These are phyloP conservation scores for Doryteuthis pealeii DNA, from an alignment of 1,140 invertebrate genomes.

Conservation along the genomic window DNA sequence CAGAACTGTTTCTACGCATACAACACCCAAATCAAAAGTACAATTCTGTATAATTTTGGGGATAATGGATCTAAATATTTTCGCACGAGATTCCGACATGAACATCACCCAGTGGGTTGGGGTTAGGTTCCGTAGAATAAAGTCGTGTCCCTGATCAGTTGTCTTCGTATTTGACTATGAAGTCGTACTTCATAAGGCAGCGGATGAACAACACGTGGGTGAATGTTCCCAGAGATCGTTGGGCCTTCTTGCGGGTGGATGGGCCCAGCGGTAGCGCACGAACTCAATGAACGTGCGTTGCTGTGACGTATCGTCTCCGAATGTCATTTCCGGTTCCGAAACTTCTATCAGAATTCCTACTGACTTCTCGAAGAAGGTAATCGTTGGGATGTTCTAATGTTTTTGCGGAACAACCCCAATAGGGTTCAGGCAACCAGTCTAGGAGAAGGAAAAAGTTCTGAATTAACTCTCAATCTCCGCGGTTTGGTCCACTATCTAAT, in stretches of 20 bases:
- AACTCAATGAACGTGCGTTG: slow-evolving; percentile 86
- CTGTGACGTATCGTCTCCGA: slow-evolving; percentile 72
- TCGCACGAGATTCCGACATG: too few species aligned
- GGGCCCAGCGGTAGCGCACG: slow-evolving; percentile 73
- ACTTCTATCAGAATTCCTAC: slow-evolving; percentile 71
- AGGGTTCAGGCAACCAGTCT: too few species aligned
- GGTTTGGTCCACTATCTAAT: too few species aligned
- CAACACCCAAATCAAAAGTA: too few species aligned
- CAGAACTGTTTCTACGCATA: too few species aligned
- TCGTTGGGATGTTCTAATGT: slow-evolving; percentile 72
- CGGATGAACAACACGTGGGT: slow-evolving; percentile 82
- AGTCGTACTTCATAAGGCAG: slow-evolving; percentile 84
- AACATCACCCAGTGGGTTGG: slow-evolving; percentile 34
- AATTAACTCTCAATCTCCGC: too few species aligned
- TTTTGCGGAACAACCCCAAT: slow-evolving; percentile 89
- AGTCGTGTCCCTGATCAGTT: slow-evolving; percentile 67
- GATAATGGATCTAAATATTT: too few species aligned
- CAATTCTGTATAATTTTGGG: too few species aligned
- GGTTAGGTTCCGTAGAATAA: slow-evolving; percentile 35
- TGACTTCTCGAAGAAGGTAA: slow-evolving; percentile 76
- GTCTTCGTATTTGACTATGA: slow-evolving; percentile 90
- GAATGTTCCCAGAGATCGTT: slow-evolving; percentile 88
- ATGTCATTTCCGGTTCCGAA: slow-evolving; percentile 67
- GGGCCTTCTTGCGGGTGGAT: slow-evolving; percentile 60
- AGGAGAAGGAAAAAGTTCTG: too few species aligned